Evolutionary conservation across 2,113 vertebrate genomes (phyloP), one percentile per base, ranked within the genome.

Genomic region (Lagenorhynchus albirostris): DNA sequence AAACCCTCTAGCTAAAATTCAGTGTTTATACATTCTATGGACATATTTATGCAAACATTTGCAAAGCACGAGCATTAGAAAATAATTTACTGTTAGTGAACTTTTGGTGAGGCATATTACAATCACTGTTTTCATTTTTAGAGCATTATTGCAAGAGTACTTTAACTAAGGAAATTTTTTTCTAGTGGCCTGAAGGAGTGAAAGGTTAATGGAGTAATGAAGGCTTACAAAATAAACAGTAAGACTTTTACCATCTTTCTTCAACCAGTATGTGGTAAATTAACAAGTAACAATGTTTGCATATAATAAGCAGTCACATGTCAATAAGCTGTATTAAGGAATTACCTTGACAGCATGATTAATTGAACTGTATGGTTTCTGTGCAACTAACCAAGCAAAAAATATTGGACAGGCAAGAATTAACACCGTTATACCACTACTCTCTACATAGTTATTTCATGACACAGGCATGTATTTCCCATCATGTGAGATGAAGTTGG

Each of bases 191-290:
- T 82, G 82, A 79, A 96, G 71, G 86, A 98, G 81, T 71, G 89
- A 98, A 98, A 99, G 96, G 98, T 98, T 98, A 99, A 99, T 98
- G 97, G 95, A 93, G 97, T 98, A 98, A 99, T 98, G 95, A 98
- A 98, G 98, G 98, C 98, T 97, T 98, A 95, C 95, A 98, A 98
- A 99, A 98, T 97, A 98, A 98, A 98, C 92, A 97, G 95, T 95
- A 97, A 77, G 96, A 96, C 74, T 97, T 97, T 85, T 63, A 36
- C 92, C 87, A 98, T 98, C 94, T 98, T 98, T 98, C 97, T 98
- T 98, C 98, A 98, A 89, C 62, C 97, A 97, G 94, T 76, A 29
- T 98, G 98, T 97, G 96, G 98, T 98, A 98, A 98, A 98, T 98
- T 98, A 98, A 94, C 82, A 98, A 96, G 97, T 98, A 98, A 98